phyloP scores from a whole-genome alignment of 2,888 invertebrate genomes.

The Xanthia icteritia region DNA sequence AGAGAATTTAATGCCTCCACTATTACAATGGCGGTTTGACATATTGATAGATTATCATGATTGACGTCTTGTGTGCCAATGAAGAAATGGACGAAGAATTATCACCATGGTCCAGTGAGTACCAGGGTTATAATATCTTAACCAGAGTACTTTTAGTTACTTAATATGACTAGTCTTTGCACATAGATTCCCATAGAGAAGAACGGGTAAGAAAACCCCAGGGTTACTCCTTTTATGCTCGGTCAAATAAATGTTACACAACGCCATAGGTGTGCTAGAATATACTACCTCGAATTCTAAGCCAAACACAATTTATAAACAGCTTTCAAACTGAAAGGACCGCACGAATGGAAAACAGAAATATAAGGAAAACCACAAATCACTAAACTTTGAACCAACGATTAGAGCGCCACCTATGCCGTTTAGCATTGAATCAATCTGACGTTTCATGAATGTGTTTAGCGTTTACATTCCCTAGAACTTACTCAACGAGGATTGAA shows the following conservation, averaged over 20 bases:
- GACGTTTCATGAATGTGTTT: slow-evolving; percentile 46
- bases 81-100: slow-evolving; percentile 32
- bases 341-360: slow-evolving; percentile 47
- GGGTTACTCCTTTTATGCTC: not conserved
- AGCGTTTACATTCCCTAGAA: slow-evolving; percentile 34
- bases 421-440: slow-evolving; percentile 26
- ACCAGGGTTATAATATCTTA: not conserved
- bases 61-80: slow-evolving; percentile 36
- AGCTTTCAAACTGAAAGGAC: slow-evolving; percentile 36
- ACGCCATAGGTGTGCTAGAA: slow-evolving; percentile 41
- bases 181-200: not conserved
- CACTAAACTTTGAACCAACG: slow-evolving; percentile 31
- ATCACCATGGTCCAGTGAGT: slow-evolving; percentile 2
- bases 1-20: slow-evolving; percentile 40
- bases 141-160: not conserved
- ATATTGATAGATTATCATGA: slow-evolving; percentile 43
- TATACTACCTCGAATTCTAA: slow-evolving; percentile 36
- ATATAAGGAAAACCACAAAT: slow-evolving; percentile 58
- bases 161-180: not conserved
- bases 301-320: slow-evolving; percentile 35
- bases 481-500: slow-evolving; percentile 43
- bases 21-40: slow-evolving; percentile 41
- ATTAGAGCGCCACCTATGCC: slow-evolving; percentile 44
- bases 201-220: slow-evolving; percentile 1
- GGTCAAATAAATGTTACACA: slow-evolving; percentile 24